Conservation (phyloP, 2,888 invertebrate genomes). For the Eubasilissa splendida region DNA sequence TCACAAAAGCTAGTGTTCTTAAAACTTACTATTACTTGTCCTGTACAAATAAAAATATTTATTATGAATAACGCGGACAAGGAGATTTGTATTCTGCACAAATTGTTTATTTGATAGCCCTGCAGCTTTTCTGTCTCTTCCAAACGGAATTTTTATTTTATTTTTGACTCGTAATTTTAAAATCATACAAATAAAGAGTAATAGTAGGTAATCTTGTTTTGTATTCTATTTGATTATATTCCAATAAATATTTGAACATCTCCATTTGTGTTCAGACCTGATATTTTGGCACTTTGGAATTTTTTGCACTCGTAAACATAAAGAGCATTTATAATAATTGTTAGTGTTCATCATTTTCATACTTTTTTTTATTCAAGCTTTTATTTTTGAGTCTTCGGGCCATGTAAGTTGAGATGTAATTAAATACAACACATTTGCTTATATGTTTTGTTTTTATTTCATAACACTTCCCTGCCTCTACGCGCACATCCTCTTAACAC, state of each 20-base stretch:
- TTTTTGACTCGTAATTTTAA: conserved; percentile 18
- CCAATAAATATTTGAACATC: background rate
- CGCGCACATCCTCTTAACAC: background rate
- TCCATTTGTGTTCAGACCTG: conserved; percentile 12
- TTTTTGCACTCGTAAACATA: conserved; percentile 29
- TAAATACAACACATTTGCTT: conserved; percentile 53
- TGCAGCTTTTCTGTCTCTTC: conserved; percentile 17
- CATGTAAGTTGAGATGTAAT: conserved; percentile 54
- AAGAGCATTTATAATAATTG: conserved; percentile 46
- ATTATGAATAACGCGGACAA: conserved; percentile 24
- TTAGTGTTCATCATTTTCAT: conserved; percentile 44
- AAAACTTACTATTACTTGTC: conserved; percentile 25
- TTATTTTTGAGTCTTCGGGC: conserved; percentile 51
- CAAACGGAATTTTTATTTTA: background rate
- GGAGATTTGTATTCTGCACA: conserved; percentile 39
- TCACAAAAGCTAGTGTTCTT: conserved; percentile 30
- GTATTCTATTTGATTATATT: conserved; percentile 17
- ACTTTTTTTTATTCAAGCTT: conserved; percentile 51
- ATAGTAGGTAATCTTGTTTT: background rate
- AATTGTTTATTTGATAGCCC: conserved; percentile 40
- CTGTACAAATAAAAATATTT: conserved; percentile 45
- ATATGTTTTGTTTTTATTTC: conserved; percentile 49
- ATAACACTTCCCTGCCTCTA: conserved; percentile 16
- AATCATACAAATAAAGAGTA: background rate
- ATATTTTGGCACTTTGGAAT: conserved; percentile 11